A percentile compares a stretch with the other conserved stretches of the same genome.
These are phyloP conservation scores for Plebejus melissa DNA, from an alignment of 2,888 invertebrate species.

Conservation along the genomic window DNA sequence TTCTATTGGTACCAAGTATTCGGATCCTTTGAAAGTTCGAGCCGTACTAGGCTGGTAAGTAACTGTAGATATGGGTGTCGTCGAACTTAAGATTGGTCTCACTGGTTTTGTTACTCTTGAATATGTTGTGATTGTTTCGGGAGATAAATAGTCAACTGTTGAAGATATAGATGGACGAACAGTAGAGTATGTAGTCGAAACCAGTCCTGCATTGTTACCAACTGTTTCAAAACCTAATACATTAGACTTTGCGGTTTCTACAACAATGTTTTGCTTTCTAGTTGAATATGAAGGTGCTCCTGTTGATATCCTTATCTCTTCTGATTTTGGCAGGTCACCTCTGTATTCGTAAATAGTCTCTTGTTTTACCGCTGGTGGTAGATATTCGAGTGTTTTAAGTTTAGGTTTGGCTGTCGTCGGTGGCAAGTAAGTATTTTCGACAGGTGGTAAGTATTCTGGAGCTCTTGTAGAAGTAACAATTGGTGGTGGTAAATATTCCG, in stretches of 20 bases:
- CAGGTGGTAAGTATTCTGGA: slow-evolving; percentile 45
- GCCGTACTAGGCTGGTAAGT: slow-evolving; percentile 46
- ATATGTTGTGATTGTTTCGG: slow-evolving; percentile 43
- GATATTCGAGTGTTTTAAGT: slow-evolving; percentile 35
- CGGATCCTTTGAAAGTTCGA: slow-evolving; percentile 44
- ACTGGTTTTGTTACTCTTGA: slow-evolving; percentile 40
- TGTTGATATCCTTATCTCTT: slow-evolving; percentile 37
- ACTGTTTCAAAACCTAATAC: slow-evolving; percentile 59
- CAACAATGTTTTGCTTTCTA: slow-evolving; percentile 57
- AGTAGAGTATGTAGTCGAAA: slow-evolving; percentile 45
- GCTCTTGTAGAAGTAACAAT: slow-evolving; percentile 54
- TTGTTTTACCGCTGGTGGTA: slow-evolving; percentile 35
- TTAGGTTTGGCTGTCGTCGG: slow-evolving; percentile 36
- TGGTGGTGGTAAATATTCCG: slow-evolving; percentile 32
- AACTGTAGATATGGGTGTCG: slow-evolving; percentile 45
- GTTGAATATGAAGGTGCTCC: slow-evolving; percentile 38
- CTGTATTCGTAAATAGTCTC: slow-evolving; percentile 44
- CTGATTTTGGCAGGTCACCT: slow-evolving; percentile 37
- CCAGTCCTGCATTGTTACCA: slow-evolving; percentile 58
- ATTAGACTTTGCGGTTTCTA: slow-evolving; percentile 62
- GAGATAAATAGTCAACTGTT: slow-evolving; percentile 42
- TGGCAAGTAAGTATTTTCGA: slow-evolving; percentile 42
- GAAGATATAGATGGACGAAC: slow-evolving; percentile 50
- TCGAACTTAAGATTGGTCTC: slow-evolving; percentile 49
- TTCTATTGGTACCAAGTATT: slow-evolving; percentile 50